A percentile compares a stretch with the other conserved stretches of the same genome.
Conservation (phyloP, 2,797 vertebrate species). For the Chelonia mydas region DNA sequence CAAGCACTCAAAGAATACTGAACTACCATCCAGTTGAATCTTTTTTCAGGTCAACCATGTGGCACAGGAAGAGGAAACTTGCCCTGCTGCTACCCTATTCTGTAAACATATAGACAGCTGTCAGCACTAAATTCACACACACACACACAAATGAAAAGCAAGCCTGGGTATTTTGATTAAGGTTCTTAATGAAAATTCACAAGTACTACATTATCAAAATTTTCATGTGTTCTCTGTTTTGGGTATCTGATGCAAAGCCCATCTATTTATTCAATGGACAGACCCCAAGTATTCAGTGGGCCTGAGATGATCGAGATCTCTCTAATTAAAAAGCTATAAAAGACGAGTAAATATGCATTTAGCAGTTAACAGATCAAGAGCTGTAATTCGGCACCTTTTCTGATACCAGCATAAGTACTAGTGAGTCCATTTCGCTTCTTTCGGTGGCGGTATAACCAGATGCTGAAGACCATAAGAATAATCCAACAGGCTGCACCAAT, state of each 20-base stretch:
- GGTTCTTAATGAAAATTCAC: background rate
- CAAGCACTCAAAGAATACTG: too few species aligned
- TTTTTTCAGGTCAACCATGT: background rate
- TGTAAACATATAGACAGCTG: background rate
- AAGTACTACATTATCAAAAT: accelerated
- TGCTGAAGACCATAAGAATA: slow-evolving; percentile 98
- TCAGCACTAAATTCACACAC: background rate
- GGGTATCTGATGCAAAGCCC: background rate
- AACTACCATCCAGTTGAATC: background rate
- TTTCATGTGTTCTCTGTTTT: background rate
- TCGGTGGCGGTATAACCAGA: slow-evolving; percentile 96
- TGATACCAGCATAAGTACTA: slow-evolving; percentile 95
- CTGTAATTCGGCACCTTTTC: slow-evolving; percentile 88
- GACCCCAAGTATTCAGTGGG: accelerated
- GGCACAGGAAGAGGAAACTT: background rate
- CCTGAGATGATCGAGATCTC: background rate
- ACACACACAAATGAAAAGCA: background rate
- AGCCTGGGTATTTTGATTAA: background rate
- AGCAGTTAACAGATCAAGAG: background rate
- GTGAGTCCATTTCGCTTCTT: slow-evolving; percentile 95
- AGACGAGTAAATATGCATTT: background rate
- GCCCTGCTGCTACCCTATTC: background rate
- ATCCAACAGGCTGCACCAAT: slow-evolving; percentile 98
- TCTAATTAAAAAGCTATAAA: background rate
- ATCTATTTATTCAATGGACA: background rate